Percentiles rank a stretch among this genome's conserved stretches.
Evolutionary conservation across 1,140 invertebrate genomes (phyloP).

Genomic region (Zaprionus nigranus): DNA sequence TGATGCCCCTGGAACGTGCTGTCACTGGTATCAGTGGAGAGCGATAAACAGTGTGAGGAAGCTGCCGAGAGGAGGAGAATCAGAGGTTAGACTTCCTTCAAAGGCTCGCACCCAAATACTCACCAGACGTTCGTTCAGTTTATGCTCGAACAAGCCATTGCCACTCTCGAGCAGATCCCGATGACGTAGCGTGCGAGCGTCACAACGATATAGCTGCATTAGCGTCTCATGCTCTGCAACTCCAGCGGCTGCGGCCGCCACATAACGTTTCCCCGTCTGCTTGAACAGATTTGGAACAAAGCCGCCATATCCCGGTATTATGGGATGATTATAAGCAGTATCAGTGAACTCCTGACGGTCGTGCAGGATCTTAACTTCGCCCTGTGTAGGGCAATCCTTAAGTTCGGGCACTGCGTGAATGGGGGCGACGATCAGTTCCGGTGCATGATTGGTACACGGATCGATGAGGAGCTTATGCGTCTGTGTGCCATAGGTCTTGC

Average conservation of each 20-base stretch:
- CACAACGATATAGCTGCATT: conserved; percentile 86
- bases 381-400: conserved; percentile 87
- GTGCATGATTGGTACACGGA: conserved; percentile 88
- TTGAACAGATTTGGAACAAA: conserved; percentile 88
- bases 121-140: conserved; percentile 87
- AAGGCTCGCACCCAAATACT: conserved; percentile 47
- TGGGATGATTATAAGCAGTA: conserved; percentile 88
- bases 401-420: conserved; percentile 85
- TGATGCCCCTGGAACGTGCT: conserved; percentile 87
- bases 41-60: conserved; percentile 87
- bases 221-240: conserved; percentile 88
- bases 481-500: conserved; percentile 89
- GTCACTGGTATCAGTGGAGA: conserved; percentile 88
- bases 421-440: conserved; percentile 88
- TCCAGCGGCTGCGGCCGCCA: conserved; percentile 88
- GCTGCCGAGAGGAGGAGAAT: conserved; percentile 80
- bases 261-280: conserved; percentile 88
- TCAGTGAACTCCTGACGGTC: conserved; percentile 87
- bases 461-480: conserved; percentile 90
- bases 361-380: conserved; percentile 88
- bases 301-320: conserved; percentile 89
- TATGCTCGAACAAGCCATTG: conserved; percentile 85
- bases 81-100: background rate
- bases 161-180: conserved; percentile 86
- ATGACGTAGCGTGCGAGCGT: conserved; percentile 86